A percentile compares a stretch with the other conserved stretches of the same genome.
These are phyloP conservation scores for Drosophila mimetica DNA, from an alignment of 2,888 invertebrate species.

Conservation along the genomic window DNA sequence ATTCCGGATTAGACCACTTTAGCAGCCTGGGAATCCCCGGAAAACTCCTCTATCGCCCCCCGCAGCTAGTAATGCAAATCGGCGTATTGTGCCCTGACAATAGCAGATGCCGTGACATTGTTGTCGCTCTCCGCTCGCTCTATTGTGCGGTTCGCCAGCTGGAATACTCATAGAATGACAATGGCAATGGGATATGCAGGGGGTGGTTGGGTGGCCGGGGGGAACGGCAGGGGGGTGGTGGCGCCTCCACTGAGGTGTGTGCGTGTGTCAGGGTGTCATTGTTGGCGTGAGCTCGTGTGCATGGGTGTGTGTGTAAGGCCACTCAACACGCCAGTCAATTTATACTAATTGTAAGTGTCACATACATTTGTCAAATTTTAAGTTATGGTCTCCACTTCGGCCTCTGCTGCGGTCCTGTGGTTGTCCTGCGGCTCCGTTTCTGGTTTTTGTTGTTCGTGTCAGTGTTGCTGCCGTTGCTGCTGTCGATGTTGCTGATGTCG, in stretches of 20 bases:
- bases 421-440: slow-evolving; percentile 48
- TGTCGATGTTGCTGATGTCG: neutral
- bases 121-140: slow-evolving; percentile 70
- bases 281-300: slow-evolving; percentile 47
- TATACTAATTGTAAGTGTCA: slow-evolving; percentile 80
- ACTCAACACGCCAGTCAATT: slow-evolving; percentile 81
- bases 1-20: neutral
- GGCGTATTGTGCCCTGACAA: slow-evolving; percentile 78
- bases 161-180: slow-evolving; percentile 34
- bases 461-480: slow-evolving; percentile 17
- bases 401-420: slow-evolving; percentile 53
- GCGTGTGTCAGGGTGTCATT: slow-evolving; percentile 19
- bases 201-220: slow-evolving; percentile 6
- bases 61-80: slow-evolving; percentile 72
- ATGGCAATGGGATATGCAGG: slow-evolving; percentile 28
- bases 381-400: slow-evolving; percentile 71
- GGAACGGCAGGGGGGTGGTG: slow-evolving; percentile 26
- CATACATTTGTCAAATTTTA: slow-evolving; percentile 80
- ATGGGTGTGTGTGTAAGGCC: slow-evolving; percentile 68
- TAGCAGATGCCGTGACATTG: slow-evolving; percentile 79
- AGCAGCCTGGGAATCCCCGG: neutral
- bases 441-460: slow-evolving; percentile 23
- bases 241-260: slow-evolving; percentile 22
- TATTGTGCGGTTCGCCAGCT: slow-evolving; percentile 58
- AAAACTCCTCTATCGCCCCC: slow-evolving; percentile 51